These are phyloP conservation scores for Euplagia quadripunctaria DNA, from an alignment of 2,888 invertebrate genomes.

Conservation along the genomic window DNA sequence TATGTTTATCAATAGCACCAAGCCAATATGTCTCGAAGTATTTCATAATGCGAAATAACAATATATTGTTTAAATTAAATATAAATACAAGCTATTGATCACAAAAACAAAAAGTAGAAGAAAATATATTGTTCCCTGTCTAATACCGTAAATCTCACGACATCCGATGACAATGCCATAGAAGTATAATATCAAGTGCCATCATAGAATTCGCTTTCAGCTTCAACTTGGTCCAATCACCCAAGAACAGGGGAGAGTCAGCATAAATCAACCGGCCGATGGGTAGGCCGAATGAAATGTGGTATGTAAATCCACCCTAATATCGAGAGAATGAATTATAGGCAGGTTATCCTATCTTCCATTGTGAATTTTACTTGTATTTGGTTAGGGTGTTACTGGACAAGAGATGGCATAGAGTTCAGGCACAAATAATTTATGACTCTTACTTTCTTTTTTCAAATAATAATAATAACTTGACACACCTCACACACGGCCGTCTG, in stretches of 20 bases:
- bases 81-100: not conserved
- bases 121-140: not conserved
- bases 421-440: not conserved
- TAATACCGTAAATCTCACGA: no score
- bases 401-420: not conserved
- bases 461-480: no score
- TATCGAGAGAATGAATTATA: constrained; percentile 70
- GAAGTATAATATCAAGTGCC: not conserved
- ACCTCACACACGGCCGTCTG: no score
- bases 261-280: constrained; percentile 71
- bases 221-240: constrained; percentile 35
- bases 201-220: constrained; percentile 11
- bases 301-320: constrained; percentile 75
- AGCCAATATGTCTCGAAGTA: no score
- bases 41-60: no score
- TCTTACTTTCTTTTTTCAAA: not conserved
- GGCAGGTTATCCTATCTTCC: constrained; percentile 65
- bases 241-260: constrained; percentile 58
- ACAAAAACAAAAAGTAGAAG: not conserved
- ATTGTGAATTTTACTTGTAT: constrained; percentile 55
- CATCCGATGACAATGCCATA: no score
- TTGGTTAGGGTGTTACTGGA: constrained; percentile 14
- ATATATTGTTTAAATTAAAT: no score
- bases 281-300: constrained; percentile 69
- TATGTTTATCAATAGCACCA: no score